Evolutionary conservation across 2,113 vertebrate species (phyloP), one percentile per base, ranked within the genome.

Genomic region (Centropristis striata): DNA sequence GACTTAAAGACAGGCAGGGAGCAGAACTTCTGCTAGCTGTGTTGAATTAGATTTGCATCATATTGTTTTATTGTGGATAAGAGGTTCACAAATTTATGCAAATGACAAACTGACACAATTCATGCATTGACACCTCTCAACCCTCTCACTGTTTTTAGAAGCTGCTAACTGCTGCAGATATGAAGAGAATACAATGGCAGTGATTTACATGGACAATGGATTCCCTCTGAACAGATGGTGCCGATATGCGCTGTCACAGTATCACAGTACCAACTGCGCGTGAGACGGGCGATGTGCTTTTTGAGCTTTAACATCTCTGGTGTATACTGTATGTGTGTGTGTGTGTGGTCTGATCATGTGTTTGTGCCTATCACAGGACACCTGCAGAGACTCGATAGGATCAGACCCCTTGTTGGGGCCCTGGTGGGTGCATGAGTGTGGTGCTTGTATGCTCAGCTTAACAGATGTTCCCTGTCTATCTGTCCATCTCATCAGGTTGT

Each of bases 201-300:
- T 13, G 58, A 83, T 75, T 83, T 74, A 46, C 23, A 65, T 81
- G 27, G 39, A 15, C 27, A 42, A 41, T 20, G 14, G 71, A 20
- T 53, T 42, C 28, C 41, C 32, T 18, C 39, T 78, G 59, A 80
- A 47, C 89, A 92, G 81, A 84, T 92, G 89, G 86, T 75, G 58
- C 57, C 86, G 87, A 90, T 84, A 90, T 90, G 89, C 41, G 58
- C 80, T 54, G 71, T 91, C 87, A 69, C 78, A 83, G 65, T 71
- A 83, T 64, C 72, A 60, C 46, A 85, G 64, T 44, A 25, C 74
- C 75, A 90, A 89, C 71, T 77, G 78, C 78, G 81, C 69, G 7
- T 84, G 84, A 79, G 72, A 86, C 46, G 65, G 64, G 42, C 71
- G 81, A 42, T 74, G 50, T 57, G 74, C 51, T 72, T 44, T 87